phyloP scores from a whole-genome alignment of 2,113 vertebrate species.

The Nymphicus hollandicus region DNA sequence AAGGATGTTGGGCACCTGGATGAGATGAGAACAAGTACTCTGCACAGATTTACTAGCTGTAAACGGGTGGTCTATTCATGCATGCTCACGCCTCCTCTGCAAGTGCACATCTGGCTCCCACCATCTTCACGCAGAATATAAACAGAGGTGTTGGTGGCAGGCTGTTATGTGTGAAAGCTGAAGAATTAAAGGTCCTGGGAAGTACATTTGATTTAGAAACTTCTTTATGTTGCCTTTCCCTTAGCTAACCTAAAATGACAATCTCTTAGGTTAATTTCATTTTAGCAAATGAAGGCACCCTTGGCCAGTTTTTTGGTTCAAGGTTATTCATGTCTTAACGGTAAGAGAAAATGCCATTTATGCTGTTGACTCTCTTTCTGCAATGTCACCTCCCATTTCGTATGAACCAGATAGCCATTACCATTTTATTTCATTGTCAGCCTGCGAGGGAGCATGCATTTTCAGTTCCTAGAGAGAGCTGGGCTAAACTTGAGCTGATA shows the following conservation, averaged over 20 bases:
- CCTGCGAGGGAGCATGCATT: background rate
- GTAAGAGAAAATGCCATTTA: background rate
- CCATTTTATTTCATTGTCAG: background rate
- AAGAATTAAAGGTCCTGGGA: background rate
- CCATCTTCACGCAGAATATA: background rate
- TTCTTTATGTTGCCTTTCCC: background rate
- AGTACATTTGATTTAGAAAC: background rate
- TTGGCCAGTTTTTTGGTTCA: background rate
- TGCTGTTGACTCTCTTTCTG: background rate
- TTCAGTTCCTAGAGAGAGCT: background rate
- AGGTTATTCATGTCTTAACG: background rate
- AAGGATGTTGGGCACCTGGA: background rate
- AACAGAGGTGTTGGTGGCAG: background rate
- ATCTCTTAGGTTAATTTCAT: background rate
- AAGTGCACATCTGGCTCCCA: fast-evolving
- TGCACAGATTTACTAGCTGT: background rate
- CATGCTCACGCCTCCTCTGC: background rate
- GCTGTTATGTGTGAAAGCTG: background rate
- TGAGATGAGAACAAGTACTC: background rate
- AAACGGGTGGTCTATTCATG: background rate
- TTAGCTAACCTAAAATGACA: background rate
- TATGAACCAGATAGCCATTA: background rate
- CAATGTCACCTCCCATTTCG: background rate
- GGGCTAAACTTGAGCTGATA: background rate
- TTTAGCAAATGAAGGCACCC: background rate